Conservation (phyloP, 1,140 invertebrate genomes). For the Achroia grisella region DNA sequence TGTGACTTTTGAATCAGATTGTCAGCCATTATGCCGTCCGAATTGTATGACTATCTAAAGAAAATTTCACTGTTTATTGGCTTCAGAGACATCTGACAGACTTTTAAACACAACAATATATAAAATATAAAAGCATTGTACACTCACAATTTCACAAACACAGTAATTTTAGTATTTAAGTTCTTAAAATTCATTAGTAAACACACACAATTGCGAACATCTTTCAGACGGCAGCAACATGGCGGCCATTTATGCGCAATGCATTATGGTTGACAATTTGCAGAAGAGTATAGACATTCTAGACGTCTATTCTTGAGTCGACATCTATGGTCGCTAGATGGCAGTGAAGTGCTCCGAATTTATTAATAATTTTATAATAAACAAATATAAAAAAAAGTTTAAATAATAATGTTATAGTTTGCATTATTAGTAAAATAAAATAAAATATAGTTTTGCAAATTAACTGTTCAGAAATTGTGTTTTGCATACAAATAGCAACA, state of each 20-base stretch:
- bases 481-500: too few relatives aligned
- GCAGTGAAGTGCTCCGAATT: constrained; percentile 13
- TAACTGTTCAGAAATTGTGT: too few relatives aligned
- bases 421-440: too few relatives aligned
- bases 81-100: constrained; percentile 72
- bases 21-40: constrained; percentile 75
- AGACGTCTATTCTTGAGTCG: constrained; percentile 28
- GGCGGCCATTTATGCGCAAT: constrained; percentile 74
- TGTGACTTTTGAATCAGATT: constrained; percentile 75
- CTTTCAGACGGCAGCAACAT: constrained; percentile 74
- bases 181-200: constrained; percentile 74
- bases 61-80: constrained; percentile 74
- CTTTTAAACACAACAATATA: constrained; percentile 64
- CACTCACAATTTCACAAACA: constrained; percentile 73
- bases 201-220: constrained; percentile 74
- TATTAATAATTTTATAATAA: too few relatives aligned
- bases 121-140: constrained; percentile 68
- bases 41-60: constrained; percentile 74
- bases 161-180: constrained; percentile 68
- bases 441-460: too few relatives aligned
- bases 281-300: constrained; percentile 59
- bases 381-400: too few relatives aligned
- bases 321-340: constrained; percentile 43
- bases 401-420: too few relatives aligned
- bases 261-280: constrained; percentile 74